phyloP scores from a whole-genome alignment of 2,113 vertebrate species.

The Circaetus gallicus region DNA sequence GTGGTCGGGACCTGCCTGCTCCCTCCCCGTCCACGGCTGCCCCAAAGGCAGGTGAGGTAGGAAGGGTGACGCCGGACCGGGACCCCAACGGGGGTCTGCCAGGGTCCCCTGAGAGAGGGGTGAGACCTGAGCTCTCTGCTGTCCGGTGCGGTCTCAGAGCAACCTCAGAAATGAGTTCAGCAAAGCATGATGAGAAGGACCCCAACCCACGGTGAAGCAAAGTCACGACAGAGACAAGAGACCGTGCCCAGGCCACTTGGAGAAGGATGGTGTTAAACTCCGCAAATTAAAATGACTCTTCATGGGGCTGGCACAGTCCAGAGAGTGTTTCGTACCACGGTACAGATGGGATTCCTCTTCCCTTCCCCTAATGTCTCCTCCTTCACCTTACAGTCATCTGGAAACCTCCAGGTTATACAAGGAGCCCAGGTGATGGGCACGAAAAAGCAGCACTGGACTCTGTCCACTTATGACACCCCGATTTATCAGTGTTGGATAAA shows the following conservation, averaged over 20 bases:
- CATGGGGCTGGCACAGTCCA: not conserved
- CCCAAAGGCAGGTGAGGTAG: slow-evolving; percentile 57
- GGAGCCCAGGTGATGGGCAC: not conserved
- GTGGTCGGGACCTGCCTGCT: not conserved
- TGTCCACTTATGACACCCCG: accelerated
- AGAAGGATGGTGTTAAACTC: not conserved
- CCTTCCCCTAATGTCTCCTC: not conserved
- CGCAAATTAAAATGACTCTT: not conserved
- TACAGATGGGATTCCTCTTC: not conserved
- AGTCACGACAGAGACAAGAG: not conserved
- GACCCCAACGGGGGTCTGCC: not conserved
- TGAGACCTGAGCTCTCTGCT: slow-evolving; percentile 9
- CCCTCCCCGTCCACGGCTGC: not conserved
- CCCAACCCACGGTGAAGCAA: not conserved
- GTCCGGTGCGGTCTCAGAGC: not conserved
- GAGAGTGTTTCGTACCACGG: not conserved
- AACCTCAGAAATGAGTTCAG: slow-evolving; percentile 19
- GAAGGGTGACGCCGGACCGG: slow-evolving; percentile 15
- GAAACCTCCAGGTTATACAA: not conserved
- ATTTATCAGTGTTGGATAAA: not conserved
- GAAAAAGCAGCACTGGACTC: not conserved
- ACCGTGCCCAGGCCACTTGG: not conserved
- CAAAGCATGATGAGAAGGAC: slow-evolving; percentile 21
- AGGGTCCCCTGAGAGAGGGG: not conserved
- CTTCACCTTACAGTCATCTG: not conserved